Base-by-base conservation (phyloP, 2,888 invertebrate genomes). In the Chloroclysta siterata region DNA sequence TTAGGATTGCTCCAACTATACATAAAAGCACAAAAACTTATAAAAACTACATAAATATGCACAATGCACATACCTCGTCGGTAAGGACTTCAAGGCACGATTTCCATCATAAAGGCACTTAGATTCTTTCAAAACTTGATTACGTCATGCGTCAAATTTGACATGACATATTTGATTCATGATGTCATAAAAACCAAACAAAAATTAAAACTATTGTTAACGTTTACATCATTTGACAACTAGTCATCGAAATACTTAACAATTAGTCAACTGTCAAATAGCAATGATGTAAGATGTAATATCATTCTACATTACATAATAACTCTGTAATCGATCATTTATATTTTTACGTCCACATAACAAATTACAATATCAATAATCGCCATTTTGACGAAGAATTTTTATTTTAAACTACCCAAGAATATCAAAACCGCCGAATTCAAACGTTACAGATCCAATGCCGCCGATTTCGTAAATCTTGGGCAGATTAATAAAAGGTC, bases 1-100 rank as follows among this genome's bases (percentile, higher is more conserved):
- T 33, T 61, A 65, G 64, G 67, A 70, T 69, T 69, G 68, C 54
- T 50, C 58, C 58, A 56, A 57, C 59, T 63, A 60, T 36, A 61
- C 41, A 61, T 53, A 75, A 69, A 56, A 11, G 15, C 8, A 46
- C 39, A 52, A 44, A 46, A 33, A 33, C 33, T 0, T 39, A 39
- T 11, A 39, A 39, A 36, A 47, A 36, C 50, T 50, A 44, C 60
- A 61, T 53, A 60, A 36, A 41, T 47, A 60, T 53, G 28, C 46
- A 44, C 14, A n/a, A 29, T 13, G 50, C 50, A 57, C 57, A 42
- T 22, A 22, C 22, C 22, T 22, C 22, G 22, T 39, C 29, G 3
- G 4, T 50, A 57, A 48, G 44, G 48, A 55, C 11, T 15, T 15
- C 14, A 61, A 63, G 57, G 58, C 63, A 63, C 58, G 2, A 11